phyloP scores from a whole-genome alignment of 2,797 vertebrate genomes.

The Chiloscyllium punctatum region DNA sequence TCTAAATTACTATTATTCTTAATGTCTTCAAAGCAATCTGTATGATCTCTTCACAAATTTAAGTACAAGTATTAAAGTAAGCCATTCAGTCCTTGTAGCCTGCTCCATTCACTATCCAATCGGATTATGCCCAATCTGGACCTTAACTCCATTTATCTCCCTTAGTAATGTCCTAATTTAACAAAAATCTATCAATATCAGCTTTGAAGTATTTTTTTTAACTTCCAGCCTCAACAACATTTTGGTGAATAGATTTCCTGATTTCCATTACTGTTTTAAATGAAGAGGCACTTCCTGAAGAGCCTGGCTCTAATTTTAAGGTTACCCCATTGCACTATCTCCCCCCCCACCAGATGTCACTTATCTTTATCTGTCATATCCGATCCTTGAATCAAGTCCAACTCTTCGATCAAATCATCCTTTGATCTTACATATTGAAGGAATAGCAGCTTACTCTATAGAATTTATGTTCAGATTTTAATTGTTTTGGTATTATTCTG shows the following conservation, averaged over 20 bases:
- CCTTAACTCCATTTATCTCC: too few relatives aligned
- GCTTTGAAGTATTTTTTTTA: not conserved
- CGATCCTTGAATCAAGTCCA: not conserved
- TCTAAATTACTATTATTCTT: not conserved
- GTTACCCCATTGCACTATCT: not conserved
- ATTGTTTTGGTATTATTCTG: not conserved
- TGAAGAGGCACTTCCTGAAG: too few relatives aligned
- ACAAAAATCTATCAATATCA: not conserved
- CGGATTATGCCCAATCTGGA: not conserved
- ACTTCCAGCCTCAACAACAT: not conserved
- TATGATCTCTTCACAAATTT: not conserved
- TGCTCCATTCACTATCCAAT: not conserved
- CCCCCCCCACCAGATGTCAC: not conserved
- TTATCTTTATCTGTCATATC: not conserved
- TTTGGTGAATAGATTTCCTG: not conserved
- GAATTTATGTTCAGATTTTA: not conserved
- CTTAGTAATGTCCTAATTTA: too few relatives aligned
- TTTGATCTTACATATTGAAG: not conserved
- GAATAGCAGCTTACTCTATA: not conserved
- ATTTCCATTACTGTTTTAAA: not conserved
- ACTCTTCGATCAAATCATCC: not conserved
- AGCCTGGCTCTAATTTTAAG: too few relatives aligned
- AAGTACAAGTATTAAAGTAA: not conserved
- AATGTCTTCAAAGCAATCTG: not conserved
- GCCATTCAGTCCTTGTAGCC: not conserved